phyloP scores from a whole-genome alignment of 2,888 invertebrate genomes.

The Chloroclysta siterata region DNA sequence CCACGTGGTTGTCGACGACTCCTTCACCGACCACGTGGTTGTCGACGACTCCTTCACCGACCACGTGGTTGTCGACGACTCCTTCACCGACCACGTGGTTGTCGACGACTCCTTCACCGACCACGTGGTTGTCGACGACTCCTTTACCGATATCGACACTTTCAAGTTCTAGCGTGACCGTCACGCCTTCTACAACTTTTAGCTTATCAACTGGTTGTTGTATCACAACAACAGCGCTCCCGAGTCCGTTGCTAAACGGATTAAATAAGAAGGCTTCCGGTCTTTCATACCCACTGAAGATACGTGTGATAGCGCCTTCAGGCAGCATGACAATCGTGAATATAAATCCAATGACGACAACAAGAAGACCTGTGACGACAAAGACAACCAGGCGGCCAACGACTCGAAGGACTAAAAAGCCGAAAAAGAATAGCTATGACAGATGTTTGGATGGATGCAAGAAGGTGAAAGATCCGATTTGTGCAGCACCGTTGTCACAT shows the following conservation, averaged over 20 bases:
- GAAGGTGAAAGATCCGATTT: constrained; percentile 66
- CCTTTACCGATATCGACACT: constrained; percentile 15
- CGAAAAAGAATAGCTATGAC: constrained; percentile 68
- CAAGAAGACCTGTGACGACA: constrained; percentile 13
- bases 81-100: constrained; percentile 17
- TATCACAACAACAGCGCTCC: constrained; percentile 22
- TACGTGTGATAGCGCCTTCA: constrained; percentile 66
- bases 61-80: no score
- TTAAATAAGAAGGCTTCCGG: constrained; percentile 11
- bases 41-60: constrained; percentile 13
- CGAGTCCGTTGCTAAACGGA: constrained; percentile 14
- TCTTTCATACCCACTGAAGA: constrained; percentile 51
- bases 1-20: constrained; percentile 16
- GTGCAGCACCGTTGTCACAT: constrained; percentile 65
- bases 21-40: constrained; percentile 17
- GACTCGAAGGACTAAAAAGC: constrained; percentile 56
- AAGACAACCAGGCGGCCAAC: constrained; percentile 55
- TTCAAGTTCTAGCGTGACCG: constrained; percentile 34
- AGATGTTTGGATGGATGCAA: constrained; percentile 67
- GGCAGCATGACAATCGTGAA: constrained; percentile 70
- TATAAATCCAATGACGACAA: constrained; percentile 53
- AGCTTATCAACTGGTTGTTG: constrained; percentile 26
- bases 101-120: no score
- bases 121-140: constrained; percentile 18
- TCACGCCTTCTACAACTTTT: constrained; percentile 39